Percentiles rank a stretch among this genome's conserved stretches.
These are phyloP conservation scores for Pteruthius melanotis DNA, from an alignment of 2,113 vertebrate genomes.

Conservation along the genomic window DNA sequence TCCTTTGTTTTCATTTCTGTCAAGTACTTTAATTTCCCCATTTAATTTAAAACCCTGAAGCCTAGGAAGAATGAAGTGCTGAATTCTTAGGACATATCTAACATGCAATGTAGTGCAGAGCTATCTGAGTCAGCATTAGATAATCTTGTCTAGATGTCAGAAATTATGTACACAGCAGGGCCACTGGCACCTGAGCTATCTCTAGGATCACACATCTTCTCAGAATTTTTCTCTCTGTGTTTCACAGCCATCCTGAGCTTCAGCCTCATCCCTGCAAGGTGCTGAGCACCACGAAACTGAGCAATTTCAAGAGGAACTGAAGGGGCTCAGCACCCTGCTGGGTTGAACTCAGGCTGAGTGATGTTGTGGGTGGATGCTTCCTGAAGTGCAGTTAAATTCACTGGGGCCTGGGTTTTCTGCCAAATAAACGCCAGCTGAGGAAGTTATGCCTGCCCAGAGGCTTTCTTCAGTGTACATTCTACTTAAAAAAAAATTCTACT, in stretches of 20 bases:
- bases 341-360: neutral
- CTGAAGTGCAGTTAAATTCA: conserved; percentile 51
- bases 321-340: neutral
- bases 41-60: neutral
- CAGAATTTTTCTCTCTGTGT: neutral
- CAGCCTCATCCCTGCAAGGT: neutral
- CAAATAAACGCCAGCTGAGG: conserved; percentile 62
- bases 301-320: neutral
- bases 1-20: neutral
- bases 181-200: neutral
- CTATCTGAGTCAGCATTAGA: neutral
- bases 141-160: neutral
- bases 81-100: neutral
- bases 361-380: neutral
- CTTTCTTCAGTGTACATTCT: conserved; percentile 62
- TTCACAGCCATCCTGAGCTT: neutral
- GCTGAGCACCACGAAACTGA: neutral
- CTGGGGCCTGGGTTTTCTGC: conserved; percentile 52
- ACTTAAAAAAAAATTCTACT: conserved; percentile 52
- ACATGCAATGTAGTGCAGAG: neutral
- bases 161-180: neutral
- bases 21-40: neutral
- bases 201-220: neutral
- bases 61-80: neutral
- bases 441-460: conserved; percentile 52